Percentiles rank a stretch among this genome's conserved stretches.
Conservation (phyloP, 2,888 invertebrate species). For the Agriopis marginaria region DNA sequence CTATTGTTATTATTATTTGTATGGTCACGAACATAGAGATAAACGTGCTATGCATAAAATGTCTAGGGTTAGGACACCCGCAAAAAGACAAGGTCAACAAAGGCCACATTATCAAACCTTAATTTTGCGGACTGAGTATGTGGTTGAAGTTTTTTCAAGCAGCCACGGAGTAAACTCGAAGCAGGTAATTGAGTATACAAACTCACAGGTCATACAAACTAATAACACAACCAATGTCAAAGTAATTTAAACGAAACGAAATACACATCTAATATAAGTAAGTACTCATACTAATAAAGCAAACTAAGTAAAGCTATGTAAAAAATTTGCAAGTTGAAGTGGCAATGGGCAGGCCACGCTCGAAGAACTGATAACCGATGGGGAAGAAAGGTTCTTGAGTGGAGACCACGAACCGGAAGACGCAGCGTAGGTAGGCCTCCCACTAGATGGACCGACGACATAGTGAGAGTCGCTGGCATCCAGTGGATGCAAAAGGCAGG, state of each 20-base stretch:
- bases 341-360: too few species aligned
- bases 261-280: neutral
- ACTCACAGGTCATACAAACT: slow-evolving; percentile 1
- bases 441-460: too few species aligned
- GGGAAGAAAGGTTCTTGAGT: too few species aligned
- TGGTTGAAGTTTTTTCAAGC: neutral
- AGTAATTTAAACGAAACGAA: slow-evolving; percentile 4
- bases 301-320: too few species aligned
- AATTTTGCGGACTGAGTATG: neutral
- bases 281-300: neutral
- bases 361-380: too few species aligned
- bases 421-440: too few species aligned
- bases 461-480: too few species aligned
- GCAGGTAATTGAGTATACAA: neutral
- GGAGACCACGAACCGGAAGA: too few species aligned
- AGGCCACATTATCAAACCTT: neutral
- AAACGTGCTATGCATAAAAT: neutral
- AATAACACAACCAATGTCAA: slow-evolving; percentile 10
- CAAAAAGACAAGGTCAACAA: slow-evolving; percentile 2
- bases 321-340: too few species aligned
- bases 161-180: neutral
- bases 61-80: neutral
- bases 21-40: neutral
- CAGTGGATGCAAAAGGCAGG: too few species aligned
- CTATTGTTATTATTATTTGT: too few species aligned